Base-by-base conservation (phyloP, 2,888 invertebrate genomes). In the Tetragonula carbonaria region DNA sequence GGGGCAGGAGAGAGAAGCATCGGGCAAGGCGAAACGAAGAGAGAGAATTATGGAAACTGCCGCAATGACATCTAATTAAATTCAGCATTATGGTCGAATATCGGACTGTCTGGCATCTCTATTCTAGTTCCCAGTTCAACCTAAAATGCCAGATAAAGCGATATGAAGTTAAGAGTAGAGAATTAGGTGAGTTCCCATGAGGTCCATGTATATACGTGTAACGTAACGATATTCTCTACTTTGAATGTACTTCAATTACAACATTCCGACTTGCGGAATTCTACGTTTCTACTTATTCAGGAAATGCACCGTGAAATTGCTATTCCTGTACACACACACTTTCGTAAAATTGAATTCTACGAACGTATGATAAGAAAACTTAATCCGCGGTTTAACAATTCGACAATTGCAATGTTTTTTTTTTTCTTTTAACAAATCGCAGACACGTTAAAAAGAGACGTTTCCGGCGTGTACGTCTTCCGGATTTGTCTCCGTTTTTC, bases 41-140 rank as follows among this genome's bases (percentile, higher is more conserved):
- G 45, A 51, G 45, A n/a, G 45, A 79, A 72, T 33, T 73, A 63
- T 33, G 71, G 57, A 77, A 76, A 68, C 80, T 57, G 63, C 74
- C 63, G 74, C 82, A 75, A 84, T 84, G 88, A 87, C 85, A 88
- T 82, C 86, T 87, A 88, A 88, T 89, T 88, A 89, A 88, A 89
- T 86, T 80, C 83, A 72, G 78, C 85, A 87, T 87, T 89, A 87
- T 88, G 79, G 77, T 53, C 83, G 75, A 82, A 88, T 89, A 88
- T 87, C 83, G 74, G 67, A 73, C 80, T 80, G 86, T 79, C 86
- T 80, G 80, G 57, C 74, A 38, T 82, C 68, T 70, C 71, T 63
- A 70, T 77, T 62, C 71, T 28, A 63, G 53, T 72, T 50, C 57
- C 65, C 21, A 55, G 57, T 53, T 78, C 67, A 71, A 77, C 65